Percentiles rank a stretch among this genome's conserved stretches.
Evolutionary conservation across 2,888 invertebrate species (phyloP).

Genomic region (Macrophya alboannulata): DNA sequence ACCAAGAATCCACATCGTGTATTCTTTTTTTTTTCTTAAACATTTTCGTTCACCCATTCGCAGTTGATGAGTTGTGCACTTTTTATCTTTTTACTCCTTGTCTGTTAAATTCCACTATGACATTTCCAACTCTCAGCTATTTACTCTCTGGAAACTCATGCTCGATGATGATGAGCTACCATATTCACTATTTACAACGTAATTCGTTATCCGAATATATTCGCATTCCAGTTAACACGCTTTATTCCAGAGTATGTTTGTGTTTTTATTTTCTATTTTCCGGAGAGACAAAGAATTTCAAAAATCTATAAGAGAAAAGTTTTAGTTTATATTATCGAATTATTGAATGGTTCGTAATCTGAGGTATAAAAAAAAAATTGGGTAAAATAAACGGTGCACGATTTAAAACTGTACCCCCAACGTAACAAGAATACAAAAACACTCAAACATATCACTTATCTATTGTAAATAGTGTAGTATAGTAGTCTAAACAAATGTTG

Average conservation of each 20-base stretch:
- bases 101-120: not conserved
- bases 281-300: not conserved
- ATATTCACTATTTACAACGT: no score
- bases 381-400: conserved; percentile 6
- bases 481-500: conserved; percentile 67
- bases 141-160: not conserved
- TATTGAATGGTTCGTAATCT: not conserved
- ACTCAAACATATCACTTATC: conserved; percentile 66
- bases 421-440: conserved; percentile 65
- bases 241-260: not conserved
- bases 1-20: conserved; percentile 1
- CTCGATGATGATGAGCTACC: not conserved
- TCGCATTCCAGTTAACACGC: not conserved
- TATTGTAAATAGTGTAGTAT: conserved; percentile 74
- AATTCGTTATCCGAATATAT: not conserved
- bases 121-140: not conserved
- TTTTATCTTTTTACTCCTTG: not conserved
- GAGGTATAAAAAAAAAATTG: conserved; percentile 35
- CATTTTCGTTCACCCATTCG: not conserved
- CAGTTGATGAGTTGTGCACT: not conserved
- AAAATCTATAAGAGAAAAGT: not conserved
- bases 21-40: not conserved
- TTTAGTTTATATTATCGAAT: not conserved
- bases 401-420: conserved; percentile 59
- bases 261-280: not conserved